Conservation (phyloP, 37 sponge, comb jelly and placozoan genomes). For the Geodia barretti region DNA sequence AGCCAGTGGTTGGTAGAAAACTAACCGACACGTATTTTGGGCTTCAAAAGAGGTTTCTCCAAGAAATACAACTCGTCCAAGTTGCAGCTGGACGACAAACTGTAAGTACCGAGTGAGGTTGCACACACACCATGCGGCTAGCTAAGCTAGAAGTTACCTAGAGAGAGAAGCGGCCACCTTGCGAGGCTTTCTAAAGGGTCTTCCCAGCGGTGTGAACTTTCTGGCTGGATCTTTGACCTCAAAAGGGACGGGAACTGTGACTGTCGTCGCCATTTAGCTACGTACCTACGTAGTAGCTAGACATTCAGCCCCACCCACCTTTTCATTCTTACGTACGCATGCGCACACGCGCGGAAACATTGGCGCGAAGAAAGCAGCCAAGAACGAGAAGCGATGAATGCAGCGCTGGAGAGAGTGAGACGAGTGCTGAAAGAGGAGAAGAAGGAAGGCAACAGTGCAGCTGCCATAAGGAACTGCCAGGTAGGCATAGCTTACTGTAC, state of each 20-base stretch:
- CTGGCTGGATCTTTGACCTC: constrained; percentile 6
- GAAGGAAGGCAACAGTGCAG: not conserved
- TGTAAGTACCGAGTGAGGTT: not conserved
- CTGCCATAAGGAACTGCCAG: not conserved
- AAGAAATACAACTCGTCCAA: not conserved
- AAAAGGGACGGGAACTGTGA: too few relatives aligned
- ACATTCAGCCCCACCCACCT: constrained; percentile 2
- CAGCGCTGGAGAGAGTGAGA: not conserved
- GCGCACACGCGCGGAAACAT: not conserved
- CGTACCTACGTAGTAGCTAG: not conserved
- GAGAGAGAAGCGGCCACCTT: constrained; percentile 16
- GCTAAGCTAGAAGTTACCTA: constrained; percentile 10
- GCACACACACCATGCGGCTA: constrained; percentile 2
- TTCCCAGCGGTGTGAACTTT: constrained; percentile 41
- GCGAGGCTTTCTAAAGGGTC: constrained; percentile 40
- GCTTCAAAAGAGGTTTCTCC: constrained; percentile 15
- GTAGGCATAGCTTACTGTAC: not conserved
- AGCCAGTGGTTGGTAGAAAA: too few relatives aligned
- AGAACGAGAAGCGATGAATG: not conserved
- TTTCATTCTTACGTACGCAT: not conserved
- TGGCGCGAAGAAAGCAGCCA: too few relatives aligned
- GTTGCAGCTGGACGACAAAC: constrained; percentile 11
- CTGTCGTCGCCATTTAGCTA: too few relatives aligned
- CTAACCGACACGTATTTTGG: constrained; percentile 18
- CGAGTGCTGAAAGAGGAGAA: constrained; percentile 14